phyloP scores from a whole-genome alignment of 2,113 vertebrate genomes.

The Uria aalge region DNA sequence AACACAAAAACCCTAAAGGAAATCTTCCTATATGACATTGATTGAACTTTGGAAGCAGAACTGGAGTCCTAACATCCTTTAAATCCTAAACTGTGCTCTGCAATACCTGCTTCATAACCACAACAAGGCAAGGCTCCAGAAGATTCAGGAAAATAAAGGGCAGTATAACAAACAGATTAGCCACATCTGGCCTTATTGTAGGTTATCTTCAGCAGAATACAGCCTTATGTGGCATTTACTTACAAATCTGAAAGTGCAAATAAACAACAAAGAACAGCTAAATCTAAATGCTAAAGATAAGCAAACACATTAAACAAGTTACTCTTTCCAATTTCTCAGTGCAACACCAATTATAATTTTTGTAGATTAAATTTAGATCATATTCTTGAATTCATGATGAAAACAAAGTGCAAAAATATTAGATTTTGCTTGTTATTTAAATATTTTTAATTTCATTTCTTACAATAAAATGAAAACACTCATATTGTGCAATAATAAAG shows the following conservation, averaged over 20 bases:
- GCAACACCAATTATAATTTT: not conserved
- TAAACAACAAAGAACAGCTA: not conserved
- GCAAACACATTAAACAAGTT: not conserved
- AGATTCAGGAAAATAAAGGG: not conserved
- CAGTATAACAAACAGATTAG: not conserved
- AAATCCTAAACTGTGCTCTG: not conserved
- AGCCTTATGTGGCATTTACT: not conserved
- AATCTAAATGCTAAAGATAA: constrained; percentile 1
- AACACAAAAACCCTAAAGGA: not conserved
- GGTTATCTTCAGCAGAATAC: not conserved
- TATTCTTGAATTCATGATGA: not conserved
- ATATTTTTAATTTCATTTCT: not conserved
- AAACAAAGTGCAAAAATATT: not conserved
- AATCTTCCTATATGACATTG: not conserved
- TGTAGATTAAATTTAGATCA: not conserved
- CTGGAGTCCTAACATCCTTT: not conserved
- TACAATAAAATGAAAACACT: not conserved
- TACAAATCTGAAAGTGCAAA: not conserved
- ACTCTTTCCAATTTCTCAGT: not conserved
- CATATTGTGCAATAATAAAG: not conserved
- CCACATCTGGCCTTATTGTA: not conserved
- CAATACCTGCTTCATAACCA: not conserved
- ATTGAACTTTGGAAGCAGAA: not conserved
- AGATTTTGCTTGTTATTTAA: not conserved
- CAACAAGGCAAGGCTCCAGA: not conserved